Evolutionary conservation across 2,113 vertebrate species (phyloP).

Genomic region (Callorhinus ursinus): DNA sequence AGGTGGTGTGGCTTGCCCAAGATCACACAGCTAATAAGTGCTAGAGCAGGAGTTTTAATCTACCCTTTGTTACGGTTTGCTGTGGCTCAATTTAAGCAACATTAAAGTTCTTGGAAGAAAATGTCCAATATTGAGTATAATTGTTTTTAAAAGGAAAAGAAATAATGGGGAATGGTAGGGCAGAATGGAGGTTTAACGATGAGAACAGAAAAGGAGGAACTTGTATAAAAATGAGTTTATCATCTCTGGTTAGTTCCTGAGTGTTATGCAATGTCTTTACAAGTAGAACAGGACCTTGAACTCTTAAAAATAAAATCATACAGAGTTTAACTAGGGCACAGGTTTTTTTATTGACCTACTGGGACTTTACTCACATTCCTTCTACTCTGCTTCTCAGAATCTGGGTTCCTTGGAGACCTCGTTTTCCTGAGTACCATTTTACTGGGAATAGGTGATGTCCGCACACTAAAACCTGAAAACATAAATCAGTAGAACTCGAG

Average conservation of each 20-base stretch:
- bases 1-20: no score
- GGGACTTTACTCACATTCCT: background rate
- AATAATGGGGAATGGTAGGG: background rate
- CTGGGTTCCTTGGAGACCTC: background rate
- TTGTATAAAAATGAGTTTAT: background rate
- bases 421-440: background rate
- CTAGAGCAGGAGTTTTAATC: background rate
- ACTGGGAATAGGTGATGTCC: no score
- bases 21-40: background rate
- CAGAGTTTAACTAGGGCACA: background rate
- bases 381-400: background rate
- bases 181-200: background rate
- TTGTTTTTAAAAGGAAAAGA: background rate
- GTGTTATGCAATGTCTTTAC: background rate
- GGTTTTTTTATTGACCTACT: background rate
- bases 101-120: background rate
- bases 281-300: background rate
- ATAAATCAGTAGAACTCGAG: background rate
- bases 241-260: background rate
- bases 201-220: background rate
- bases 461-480: fast-evolving
- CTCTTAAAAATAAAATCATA: background rate
- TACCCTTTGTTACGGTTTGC: background rate
- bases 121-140: background rate
- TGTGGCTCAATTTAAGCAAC: background rate